Evolutionary conservation across 2,797 vertebrate genomes (phyloP), one percentile per base, ranked within the genome.

Genomic region (Notolepis coatsorum): DNA sequence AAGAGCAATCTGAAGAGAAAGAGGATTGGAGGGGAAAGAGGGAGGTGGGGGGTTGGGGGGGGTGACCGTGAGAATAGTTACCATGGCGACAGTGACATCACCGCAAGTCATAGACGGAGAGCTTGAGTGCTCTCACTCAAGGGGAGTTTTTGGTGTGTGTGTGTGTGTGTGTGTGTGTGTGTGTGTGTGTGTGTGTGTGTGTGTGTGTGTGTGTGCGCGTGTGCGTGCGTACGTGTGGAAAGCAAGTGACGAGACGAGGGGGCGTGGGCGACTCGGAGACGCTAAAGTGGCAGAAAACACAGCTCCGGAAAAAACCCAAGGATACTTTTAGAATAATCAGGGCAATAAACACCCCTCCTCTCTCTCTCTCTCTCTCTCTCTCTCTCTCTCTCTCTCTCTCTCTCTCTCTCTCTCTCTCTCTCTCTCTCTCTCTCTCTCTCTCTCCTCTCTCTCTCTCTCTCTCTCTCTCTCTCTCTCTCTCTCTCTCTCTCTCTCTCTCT

Each of bases 1-100:
- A 82, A 65, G 43, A 51, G 54, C 67, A 30, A 65, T 78, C 75
- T 56, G 61, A 71, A 13, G 66, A 76, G 62, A 74, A 74, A 69
- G 86, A 84, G 79, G 75, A 82, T 87, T 79, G 81, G 79, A 78
- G 71, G 65, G 18, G 67, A 78, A 66, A 73, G 61, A 75, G 65
- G 81, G 75, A 45, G 51, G 71, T 65, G 15, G 35, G 38, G 42
- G 67, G 51, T 52, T 17, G 51, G 61, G 30, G 49, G 46, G 68
- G 61, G 59, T 54, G 63, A 66, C 77, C 68, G 76, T 86, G 85
- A 87, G 82, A 89, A 87, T 79, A 61, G 89, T 90, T 88, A 45
- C 91, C 80, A 90, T 90, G 88, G 91, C 47, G 76, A 92, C 81
- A 30, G 6, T 89, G 88, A 89, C 88, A 88, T 92, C 89, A 91